These are phyloP conservation scores for Drosophila saltans DNA, from an alignment of 1,140 invertebrate species.

Conservation along the genomic window DNA sequence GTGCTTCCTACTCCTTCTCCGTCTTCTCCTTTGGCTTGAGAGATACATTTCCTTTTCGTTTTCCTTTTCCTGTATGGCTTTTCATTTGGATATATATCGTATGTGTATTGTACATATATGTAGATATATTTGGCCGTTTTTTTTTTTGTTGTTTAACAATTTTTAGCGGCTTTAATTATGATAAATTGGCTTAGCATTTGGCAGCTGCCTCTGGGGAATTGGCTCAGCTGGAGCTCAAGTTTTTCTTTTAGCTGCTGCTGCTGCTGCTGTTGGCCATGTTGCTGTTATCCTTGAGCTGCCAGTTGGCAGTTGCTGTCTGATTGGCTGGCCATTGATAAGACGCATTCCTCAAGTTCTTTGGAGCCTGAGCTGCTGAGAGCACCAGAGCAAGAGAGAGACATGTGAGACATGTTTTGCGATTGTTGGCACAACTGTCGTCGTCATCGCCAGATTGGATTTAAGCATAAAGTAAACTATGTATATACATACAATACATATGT, in stretches of 20 bases:
- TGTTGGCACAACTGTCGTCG: slow-evolving; percentile 26
- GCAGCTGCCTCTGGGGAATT: slow-evolving; percentile 37
- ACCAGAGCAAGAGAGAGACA: slow-evolving; percentile 17
- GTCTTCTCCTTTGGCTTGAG: neutral
- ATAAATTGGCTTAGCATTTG: slow-evolving; percentile 46
- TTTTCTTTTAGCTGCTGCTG: slow-evolving; percentile 16
- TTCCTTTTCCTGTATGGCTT: slow-evolving; percentile 2
- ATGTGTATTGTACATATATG: neutral
- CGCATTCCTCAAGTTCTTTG: slow-evolving; percentile 49
- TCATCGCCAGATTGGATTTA: slow-evolving; percentile 28
- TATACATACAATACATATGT: too few relatives aligned
- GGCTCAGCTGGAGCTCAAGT: slow-evolving; percentile 13
- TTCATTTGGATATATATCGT: neutral
- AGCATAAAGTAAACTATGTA: neutral
- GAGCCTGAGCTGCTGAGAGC: slow-evolving; percentile 8
- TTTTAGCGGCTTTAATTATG: slow-evolving; percentile 51
- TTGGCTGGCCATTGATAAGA: slow-evolving; percentile 51
- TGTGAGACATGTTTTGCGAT: slow-evolving; percentile 45
- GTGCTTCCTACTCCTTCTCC: neutral
- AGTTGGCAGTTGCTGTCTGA: slow-evolving; percentile 39
- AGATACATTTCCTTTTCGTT: slow-evolving; percentile 10
- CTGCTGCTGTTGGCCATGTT: slow-evolving; percentile 10
- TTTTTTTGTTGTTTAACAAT: slow-evolving; percentile 12
- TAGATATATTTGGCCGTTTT: neutral
- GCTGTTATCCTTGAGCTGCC: slow-evolving; percentile 52